Conservation (phyloP, 2,888 invertebrate species). For the Tenthredo scrophulariae region DNA sequence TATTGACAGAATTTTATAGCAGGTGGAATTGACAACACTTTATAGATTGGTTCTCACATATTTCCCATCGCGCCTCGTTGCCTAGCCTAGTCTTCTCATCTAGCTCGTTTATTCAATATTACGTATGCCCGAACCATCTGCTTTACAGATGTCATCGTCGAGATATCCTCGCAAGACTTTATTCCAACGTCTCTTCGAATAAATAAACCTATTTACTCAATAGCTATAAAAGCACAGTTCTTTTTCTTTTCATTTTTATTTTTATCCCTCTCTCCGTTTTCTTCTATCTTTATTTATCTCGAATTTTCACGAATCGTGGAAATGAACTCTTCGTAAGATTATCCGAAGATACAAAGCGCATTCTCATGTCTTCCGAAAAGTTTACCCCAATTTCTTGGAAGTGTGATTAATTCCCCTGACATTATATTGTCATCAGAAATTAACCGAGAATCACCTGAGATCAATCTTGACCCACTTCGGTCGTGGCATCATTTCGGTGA, state of each 20-base stretch:
- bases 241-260: background rate
- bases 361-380: background rate
- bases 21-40: slow-evolving; percentile 63
- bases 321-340: background rate
- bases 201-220: slow-evolving; percentile 3
- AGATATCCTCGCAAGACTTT: slow-evolving; percentile 7
- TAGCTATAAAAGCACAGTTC: background rate
- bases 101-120: background rate
- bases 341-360: background rate
- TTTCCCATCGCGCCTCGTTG: background rate
- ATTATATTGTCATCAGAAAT: background rate
- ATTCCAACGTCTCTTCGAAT: background rate
- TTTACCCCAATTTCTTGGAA: background rate
- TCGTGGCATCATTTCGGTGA: background rate
- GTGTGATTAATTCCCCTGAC: background rate
- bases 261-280: background rate
- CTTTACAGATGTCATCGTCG: slow-evolving; percentile 46
- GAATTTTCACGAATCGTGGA: background rate
- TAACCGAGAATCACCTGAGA: background rate
- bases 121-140: slow-evolving; percentile 27
- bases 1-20: slow-evolving; percentile 66
- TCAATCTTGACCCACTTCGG: slow-evolving; percentile 5
- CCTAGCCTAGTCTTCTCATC: background rate
- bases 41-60: slow-evolving; percentile 58
- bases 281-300: too few species aligned